A percentile compares a stretch with the other conserved stretches of the same genome.
phyloP scores from a whole-genome alignment of 2,888 invertebrate species.

The Fragum fragum region DNA sequence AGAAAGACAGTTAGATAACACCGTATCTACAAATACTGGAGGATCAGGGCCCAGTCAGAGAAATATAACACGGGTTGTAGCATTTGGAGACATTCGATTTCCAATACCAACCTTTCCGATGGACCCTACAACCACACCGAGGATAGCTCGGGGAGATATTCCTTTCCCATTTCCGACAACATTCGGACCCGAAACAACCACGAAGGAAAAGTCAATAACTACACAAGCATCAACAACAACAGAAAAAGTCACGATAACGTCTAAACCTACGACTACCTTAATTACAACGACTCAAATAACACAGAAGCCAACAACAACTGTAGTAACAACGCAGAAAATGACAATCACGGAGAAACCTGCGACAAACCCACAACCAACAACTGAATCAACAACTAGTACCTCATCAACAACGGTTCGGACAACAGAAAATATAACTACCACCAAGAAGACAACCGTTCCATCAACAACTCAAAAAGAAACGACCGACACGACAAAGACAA shows the following conservation, averaged over 20 bases:
- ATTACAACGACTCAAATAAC: conserved; percentile 9
- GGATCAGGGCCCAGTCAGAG: neutral
- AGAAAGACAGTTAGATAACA: neutral
- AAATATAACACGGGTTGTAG: neutral
- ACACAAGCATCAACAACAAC: conserved; percentile 25
- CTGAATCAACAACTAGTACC: neutral
- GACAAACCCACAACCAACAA: neutral
- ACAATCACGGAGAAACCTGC: neutral
- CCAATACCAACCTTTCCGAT: conserved; percentile 30
- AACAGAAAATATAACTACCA: no score
- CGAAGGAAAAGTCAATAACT: neutral
- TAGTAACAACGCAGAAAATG: neutral
- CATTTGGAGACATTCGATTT: conserved; percentile 36
- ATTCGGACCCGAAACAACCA: neutral
- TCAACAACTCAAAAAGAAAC: no score
- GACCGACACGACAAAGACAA: neutral
- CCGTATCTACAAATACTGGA: neutral
- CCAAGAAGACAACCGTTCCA: neutral
- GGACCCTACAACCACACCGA: conserved; percentile 15
- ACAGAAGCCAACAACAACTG: neutral
- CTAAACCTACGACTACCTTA: neutral
- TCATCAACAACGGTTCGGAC: no score
- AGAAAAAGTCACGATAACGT: neutral
- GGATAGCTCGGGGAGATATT: conserved; percentile 25
- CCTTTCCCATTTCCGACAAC: conserved; percentile 27